Base-by-base conservation (phyloP, 2,113 vertebrate genomes). In the Clarias magur region DNA sequence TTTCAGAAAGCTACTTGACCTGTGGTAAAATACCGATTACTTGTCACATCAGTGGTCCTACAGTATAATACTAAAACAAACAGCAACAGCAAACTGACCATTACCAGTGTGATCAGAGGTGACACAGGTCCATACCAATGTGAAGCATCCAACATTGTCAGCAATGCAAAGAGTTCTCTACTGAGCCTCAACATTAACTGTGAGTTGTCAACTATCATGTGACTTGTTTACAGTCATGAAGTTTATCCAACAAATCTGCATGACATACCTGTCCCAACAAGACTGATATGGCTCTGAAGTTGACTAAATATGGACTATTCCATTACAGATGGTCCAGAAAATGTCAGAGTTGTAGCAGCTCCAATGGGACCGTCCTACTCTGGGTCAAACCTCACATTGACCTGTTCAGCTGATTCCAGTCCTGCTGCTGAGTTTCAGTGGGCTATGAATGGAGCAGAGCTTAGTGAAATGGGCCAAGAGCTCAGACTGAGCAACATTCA, bases 281-380 rank as follows among this genome's bases (percentile, higher is more conserved):
- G 56, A 57, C 56, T 10, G 12, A 30, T 17, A 67, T 7, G 60
- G 60, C 60, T 62, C 60, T 62, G 23, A 62, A 62, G 21, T 4
- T 3, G 57, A 59, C 57, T 59, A 59, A 59, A 59, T 59, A 59
- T 79, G 25, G 15, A 57, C 13, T 79, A 15, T 27, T 79, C 13
- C 3, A 17, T 27, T 79, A 13, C 84, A 93, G 93, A 85, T 89
- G 92, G 92, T n/a, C 93, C 92, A n/a, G 92, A 93, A 42, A 82
- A 92, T n/a, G 54, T 84, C 5, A 8, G 0, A 3, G 1, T 92
- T 34, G 73, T 1, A n/a, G 34, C 13, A 1, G 72, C 1, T 8
- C 84, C 78, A 89, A 60, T 7, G 4, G 6, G 5, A 82, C 59
- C 42, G 53, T 7, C 84, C 34, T 62, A 88, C 84, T 4, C 91